Base-by-base conservation (phyloP, 2,888 invertebrate genomes). In the Baccha elongata region DNA sequence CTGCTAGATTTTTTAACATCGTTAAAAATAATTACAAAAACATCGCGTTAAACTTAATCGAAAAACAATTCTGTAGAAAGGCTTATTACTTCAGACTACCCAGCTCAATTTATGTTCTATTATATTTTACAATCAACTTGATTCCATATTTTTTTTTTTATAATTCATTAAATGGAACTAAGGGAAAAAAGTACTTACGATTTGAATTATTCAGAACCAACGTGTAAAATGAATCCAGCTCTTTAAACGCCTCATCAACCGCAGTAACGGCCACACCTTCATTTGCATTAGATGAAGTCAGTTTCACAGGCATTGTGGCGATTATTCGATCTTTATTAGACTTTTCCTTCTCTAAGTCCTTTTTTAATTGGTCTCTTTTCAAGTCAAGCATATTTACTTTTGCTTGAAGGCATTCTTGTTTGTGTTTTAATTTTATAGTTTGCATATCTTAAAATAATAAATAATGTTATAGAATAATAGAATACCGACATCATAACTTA, bases 241-340 rank as follows among this genome's bases (percentile, higher is more conserved):
- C 87, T 13, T 87, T 87, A 1, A 88, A 72, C 0, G 89, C 89
- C 53, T 86, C 85, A 3, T 86, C 86, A 1, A 90, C 87, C 0
- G 87, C 88, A 6, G 85, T 85, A 1, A 60, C 65, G 2, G 90
- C 90, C 2, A 85, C 40, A 40, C 53, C 84, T 72, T 90, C 90
- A 64, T 87, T 89, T 29, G 87, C 86, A 83, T 90, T 90, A 3
- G 85, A 85, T 2, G 84, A 40, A 42, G 64, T 88, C 2, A 89
- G 81, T 23, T 87, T 87, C 0, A 89, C 88, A 1, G 90, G 90
- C 86, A 89, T 91, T 6, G 88, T 87, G 6, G 86, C 53, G 11
- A 85, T 58, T 1, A 89, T 88, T 44, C 87, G 86, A 6, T 85
- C 68, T 35, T 87, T 88, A 17, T 85, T 87, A 2, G 86, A 46